Evolutionary conservation across 2,113 vertebrate genomes (phyloP), one percentile per base, ranked within the genome.

Genomic region (Promerops cafer): DNA sequence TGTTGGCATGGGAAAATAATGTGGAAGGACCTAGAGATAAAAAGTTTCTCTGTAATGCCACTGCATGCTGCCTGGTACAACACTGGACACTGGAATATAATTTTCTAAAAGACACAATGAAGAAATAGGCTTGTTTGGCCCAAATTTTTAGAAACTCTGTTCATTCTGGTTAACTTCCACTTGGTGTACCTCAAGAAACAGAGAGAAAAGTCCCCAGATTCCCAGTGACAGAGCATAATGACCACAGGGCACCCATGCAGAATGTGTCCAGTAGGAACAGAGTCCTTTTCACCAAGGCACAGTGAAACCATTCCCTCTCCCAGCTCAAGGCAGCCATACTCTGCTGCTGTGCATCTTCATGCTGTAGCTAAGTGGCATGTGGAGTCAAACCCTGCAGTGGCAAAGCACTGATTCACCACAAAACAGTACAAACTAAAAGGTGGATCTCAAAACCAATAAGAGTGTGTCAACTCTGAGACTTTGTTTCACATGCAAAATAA

Each of bases 121-220:
- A 14, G 8, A 90, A 90, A 75, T 59, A 75, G 1, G 3, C 0
- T 1, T 27, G 5, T 82, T 70, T 7, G 6, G 11, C 14, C 52
- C 0, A 0, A n/a, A 40, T 28, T 78, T 82, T 42, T 47, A 71
- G 47, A 85, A 79, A 85, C 7, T 12, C 5, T 59, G 13, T 33
- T 89, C 8, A 35, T 83, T 72, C 56, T 81, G 30, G 12, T 16
- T 16, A 65, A 12, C 12, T 75, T 90, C 39, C 54, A 66, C 24
- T 8, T n/a, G 11, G 6, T 70, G 11, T 23, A 22, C n/a, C 31
- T 63, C 79, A 70, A 70, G 20, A 54, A 59, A 39, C 26, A 12
- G 15, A 11, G 20, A 83, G 18, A 93, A 54, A 92, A 71, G 7
- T n/a, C 20, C 11, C 68, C 39, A 42, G 16, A 60, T 76, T 37